Evolutionary conservation across 2,797 vertebrate species (phyloP).

Genomic region (Triplophysa bombifrons): DNA sequence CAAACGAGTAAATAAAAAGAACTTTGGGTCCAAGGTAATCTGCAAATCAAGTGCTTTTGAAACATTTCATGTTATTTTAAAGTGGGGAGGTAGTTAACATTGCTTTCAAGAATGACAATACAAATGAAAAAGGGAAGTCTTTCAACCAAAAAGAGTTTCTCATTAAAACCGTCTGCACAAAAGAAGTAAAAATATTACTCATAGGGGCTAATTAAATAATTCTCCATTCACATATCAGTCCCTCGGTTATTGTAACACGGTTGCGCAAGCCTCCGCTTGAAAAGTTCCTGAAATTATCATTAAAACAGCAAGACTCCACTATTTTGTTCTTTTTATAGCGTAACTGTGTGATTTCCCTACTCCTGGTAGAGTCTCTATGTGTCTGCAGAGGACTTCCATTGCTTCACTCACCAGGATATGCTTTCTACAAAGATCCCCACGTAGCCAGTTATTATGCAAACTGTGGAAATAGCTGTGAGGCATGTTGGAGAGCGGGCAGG

Average conservation of each 20-base stretch:
- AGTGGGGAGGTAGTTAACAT: background rate
- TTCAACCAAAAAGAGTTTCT: constrained; percentile 44
- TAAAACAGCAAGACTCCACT: constrained; percentile 76
- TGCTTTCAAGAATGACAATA: constrained; percentile 29
- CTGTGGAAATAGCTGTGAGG: constrained; percentile 71
- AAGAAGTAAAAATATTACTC: constrained; percentile 52
- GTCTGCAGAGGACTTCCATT: constrained; percentile 76
- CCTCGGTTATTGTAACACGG: constrained; percentile 72
- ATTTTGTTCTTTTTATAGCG: constrained; percentile 77
- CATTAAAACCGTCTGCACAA: constrained; percentile 49
- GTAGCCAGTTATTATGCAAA: constrained; percentile 56
- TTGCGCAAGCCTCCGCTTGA: constrained; percentile 76
- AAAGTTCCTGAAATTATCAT: constrained; percentile 74
- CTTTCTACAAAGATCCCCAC: constrained; percentile 74
- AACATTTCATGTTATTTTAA: background rate
- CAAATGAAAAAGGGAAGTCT: constrained; percentile 43
- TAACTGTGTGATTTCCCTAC: constrained; percentile 74
- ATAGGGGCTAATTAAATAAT: constrained; percentile 62
- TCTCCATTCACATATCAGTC: constrained; percentile 66
- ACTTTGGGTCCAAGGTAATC: background rate
- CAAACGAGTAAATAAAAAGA: background rate
- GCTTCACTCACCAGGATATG: constrained; percentile 81
- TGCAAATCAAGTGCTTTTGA: background rate
- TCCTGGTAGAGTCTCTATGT: constrained; percentile 69
- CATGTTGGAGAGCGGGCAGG: constrained; percentile 40